Evolutionary conservation across 2,888 invertebrate species (phyloP).

Genomic region (Abrostola triplasia): DNA sequence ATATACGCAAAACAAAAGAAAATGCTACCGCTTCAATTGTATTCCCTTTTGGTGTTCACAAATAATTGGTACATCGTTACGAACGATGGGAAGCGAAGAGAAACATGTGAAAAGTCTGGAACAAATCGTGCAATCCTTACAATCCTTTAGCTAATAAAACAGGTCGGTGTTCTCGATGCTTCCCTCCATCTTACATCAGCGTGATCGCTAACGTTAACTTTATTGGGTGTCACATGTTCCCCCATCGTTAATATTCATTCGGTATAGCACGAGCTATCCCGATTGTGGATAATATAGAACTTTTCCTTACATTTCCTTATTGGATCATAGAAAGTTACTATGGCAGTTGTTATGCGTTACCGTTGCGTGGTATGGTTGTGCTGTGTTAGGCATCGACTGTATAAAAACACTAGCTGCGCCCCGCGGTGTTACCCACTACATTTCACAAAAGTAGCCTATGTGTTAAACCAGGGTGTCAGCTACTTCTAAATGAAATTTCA

Average conservation of each 20-base stretch:
- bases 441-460: too few relatives aligned
- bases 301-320: conserved; percentile 25
- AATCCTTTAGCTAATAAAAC: background rate
- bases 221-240: conserved; percentile 12
- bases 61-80: background rate
- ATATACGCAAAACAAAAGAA: too few relatives aligned
- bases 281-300: conserved; percentile 24
- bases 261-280: conserved; percentile 6
- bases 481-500: too few relatives aligned
- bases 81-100: background rate
- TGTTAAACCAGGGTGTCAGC: too few relatives aligned
- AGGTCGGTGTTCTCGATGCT: background rate
- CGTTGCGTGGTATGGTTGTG: too few relatives aligned
- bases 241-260: conserved; percentile 29
- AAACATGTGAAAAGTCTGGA: background rate
- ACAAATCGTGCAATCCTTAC: background rate
- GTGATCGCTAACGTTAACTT: conserved; percentile 20
- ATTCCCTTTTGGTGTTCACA: too few relatives aligned
- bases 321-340: background rate
- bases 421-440: too few relatives aligned
- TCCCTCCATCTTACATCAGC: background rate
- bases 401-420: too few relatives aligned
- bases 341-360: background rate
- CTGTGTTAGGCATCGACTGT: too few relatives aligned
- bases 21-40: too few relatives aligned